Conservation (phyloP, 2,113 vertebrate species). For the Atlantisia rogersi region DNA sequence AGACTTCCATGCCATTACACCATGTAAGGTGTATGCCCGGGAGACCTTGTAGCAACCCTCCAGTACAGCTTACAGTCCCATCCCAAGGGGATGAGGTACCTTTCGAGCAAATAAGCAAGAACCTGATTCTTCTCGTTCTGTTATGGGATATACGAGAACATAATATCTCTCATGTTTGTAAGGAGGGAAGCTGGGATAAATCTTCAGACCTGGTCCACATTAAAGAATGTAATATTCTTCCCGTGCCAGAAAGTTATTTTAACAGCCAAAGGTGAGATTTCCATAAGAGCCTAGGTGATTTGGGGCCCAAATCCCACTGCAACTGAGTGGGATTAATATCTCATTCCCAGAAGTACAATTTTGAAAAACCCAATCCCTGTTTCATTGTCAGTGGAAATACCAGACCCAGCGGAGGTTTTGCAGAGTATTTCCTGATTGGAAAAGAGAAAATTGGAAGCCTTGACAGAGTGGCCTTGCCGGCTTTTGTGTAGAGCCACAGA, state of each 20-base stretch:
- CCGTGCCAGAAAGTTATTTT: slow-evolving; percentile 34
- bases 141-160: background rate
- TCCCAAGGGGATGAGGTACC: background rate
- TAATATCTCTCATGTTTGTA: background rate
- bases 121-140: background rate
- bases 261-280: slow-evolving; percentile 49
- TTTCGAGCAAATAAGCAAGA: background rate
- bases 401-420: slow-evolving; percentile 13
- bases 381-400: slow-evolving; percentile 50
- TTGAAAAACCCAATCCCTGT: background rate
- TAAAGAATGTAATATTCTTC: slow-evolving; percentile 6
- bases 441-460: slow-evolving; percentile 44
- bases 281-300: slow-evolving; percentile 21
- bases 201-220: background rate
- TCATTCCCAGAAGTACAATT: slow-evolving; percentile 43
- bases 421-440: slow-evolving; percentile 24
- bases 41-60: background rate
- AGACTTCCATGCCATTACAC: background rate
- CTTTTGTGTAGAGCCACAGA: slow-evolving; percentile 11
- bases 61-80: background rate
- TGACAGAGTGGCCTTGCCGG: background rate
- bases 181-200: slow-evolving; percentile 6
- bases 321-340: slow-evolving; percentile 5
- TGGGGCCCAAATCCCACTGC: background rate
- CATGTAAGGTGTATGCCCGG: background rate